phyloP scores from a whole-genome alignment of 2,797 vertebrate species.

The Gouania willdenowi region DNA sequence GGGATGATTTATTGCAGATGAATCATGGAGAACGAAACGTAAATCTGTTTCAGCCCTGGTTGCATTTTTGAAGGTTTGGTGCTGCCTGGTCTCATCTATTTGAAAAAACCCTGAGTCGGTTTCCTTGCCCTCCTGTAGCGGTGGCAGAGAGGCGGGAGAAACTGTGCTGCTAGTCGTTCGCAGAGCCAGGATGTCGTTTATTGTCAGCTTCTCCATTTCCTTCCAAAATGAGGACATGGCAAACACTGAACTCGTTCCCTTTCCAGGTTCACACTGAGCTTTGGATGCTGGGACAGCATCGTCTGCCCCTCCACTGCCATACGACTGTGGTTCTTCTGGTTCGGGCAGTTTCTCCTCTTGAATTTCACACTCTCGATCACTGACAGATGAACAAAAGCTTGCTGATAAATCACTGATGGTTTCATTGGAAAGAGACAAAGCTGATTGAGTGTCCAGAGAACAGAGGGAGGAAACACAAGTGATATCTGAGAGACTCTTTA shows the following conservation, averaged over 20 bases:
- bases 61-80: conserved; percentile 22
- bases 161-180: conserved; percentile 33
- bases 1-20: conserved; percentile 11
- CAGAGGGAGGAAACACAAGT: conserved; percentile 1
- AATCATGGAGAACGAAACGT: conserved; percentile 3
- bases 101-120: conserved; percentile 60
- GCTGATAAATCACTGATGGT: conserved; percentile 13
- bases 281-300: conserved; percentile 1
- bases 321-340: too few relatives aligned
- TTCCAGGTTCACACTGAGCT: conserved; percentile 11
- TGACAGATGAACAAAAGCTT: conserved; percentile 13
- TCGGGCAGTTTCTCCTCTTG: not conserved
- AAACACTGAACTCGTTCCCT: conserved; percentile 45
- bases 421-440: conserved; percentile 12
- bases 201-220: conserved; percentile 81
- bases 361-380: conserved; percentile 5
- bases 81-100: conserved; percentile 33
- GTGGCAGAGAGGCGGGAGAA: conserved; percentile 22
- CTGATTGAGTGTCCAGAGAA: conserved; percentile 18
- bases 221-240: conserved; percentile 81
- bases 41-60: conserved; percentile 12
- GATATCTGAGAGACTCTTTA: conserved; percentile 9
- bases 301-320: too few relatives aligned
- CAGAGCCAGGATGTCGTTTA: conserved; percentile 77
- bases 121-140: conserved; percentile 42